Percentiles rank a stretch among this genome's conserved stretches.
phyloP scores from a whole-genome alignment of 2,888 invertebrate species.

The Campopleginae sp. region DNA sequence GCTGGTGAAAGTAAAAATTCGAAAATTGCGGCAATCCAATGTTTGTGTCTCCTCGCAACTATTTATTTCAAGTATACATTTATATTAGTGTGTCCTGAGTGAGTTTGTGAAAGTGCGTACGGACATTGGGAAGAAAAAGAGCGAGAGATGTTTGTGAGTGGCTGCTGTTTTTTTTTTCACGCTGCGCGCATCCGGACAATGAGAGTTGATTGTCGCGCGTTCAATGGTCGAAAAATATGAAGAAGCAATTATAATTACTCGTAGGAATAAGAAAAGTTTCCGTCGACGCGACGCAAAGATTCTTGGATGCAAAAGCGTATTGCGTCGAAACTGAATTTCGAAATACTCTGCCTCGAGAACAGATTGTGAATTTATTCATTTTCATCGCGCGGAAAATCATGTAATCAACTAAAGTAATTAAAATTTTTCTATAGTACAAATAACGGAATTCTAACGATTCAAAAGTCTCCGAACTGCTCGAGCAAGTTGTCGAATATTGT shows the following conservation, averaged over 20 bases:
- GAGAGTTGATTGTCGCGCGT: conserved; percentile 57
- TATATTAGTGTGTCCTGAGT: neutral
- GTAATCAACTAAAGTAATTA: neutral
- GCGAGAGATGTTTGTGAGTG: conserved; percentile 40
- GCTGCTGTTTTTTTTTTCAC: conserved; percentile 58
- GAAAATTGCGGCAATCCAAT: conserved; percentile 55
- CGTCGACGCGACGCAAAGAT: neutral
- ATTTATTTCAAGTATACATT: conserved; percentile 15
- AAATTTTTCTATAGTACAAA: neutral
- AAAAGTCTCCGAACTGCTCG: conserved; percentile 69
- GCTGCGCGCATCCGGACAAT: conserved; percentile 65
- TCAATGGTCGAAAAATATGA: conserved; percentile 11
- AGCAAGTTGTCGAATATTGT: conserved; percentile 74
- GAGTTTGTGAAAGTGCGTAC: neutral
- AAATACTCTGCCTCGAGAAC: neutral
- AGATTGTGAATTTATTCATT: neutral
- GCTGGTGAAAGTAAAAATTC: conserved; percentile 66
- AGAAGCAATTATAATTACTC: conserved; percentile 49
- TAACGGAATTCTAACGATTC: conserved; percentile 8
- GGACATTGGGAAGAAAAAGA: conserved; percentile 25
- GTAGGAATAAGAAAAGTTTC: conserved; percentile 23
- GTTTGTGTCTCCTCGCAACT: conserved; percentile 35
- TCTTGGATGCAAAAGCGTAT: neutral
- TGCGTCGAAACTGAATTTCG: neutral
- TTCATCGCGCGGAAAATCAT: neutral